Evolutionary conservation across 2,797 vertebrate species (phyloP).

Genomic region (Lycodopsis pacificus): DNA sequence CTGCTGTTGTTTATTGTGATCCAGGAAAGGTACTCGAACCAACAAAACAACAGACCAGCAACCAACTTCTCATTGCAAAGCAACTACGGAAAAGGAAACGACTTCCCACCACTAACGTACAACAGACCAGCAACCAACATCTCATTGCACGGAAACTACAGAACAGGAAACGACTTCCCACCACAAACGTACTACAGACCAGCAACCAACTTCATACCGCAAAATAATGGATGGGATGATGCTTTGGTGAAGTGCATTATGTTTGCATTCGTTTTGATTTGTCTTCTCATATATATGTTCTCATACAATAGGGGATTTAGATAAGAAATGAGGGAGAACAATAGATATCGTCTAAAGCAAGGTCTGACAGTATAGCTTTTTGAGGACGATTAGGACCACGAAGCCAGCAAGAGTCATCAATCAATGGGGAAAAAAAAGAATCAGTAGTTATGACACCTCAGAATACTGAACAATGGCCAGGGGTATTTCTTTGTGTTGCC

Average conservation of each 20-base stretch:
- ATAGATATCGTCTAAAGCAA: background rate
- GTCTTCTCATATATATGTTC: background rate
- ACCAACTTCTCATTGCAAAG: too few relatives aligned
- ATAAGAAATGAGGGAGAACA: background rate
- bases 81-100: too few relatives aligned
- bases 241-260: background rate
- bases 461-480: too few relatives aligned
- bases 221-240: background rate
- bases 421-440: background rate
- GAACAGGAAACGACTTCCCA: too few relatives aligned
- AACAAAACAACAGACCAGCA: too few relatives aligned
- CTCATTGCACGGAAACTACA: too few relatives aligned
- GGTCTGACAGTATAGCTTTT: background rate
- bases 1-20: conserved; percentile 69
- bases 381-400: background rate
- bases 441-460: background rate
- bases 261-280: background rate
- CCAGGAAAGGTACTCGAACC: conserved; percentile 28
- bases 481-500: too few relatives aligned
- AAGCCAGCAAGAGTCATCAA: background rate
- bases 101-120: too few relatives aligned
- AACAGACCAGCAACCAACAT: too few relatives aligned
- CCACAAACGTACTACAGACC: too few relatives aligned
- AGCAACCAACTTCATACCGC: too few relatives aligned
- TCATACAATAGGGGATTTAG: background rate